Percentiles rank a stretch among this genome's conserved stretches.
These are phyloP conservation scores for Homalodisca vitripennis DNA, from an alignment of 1,140 invertebrate species.

Conservation along the genomic window DNA sequence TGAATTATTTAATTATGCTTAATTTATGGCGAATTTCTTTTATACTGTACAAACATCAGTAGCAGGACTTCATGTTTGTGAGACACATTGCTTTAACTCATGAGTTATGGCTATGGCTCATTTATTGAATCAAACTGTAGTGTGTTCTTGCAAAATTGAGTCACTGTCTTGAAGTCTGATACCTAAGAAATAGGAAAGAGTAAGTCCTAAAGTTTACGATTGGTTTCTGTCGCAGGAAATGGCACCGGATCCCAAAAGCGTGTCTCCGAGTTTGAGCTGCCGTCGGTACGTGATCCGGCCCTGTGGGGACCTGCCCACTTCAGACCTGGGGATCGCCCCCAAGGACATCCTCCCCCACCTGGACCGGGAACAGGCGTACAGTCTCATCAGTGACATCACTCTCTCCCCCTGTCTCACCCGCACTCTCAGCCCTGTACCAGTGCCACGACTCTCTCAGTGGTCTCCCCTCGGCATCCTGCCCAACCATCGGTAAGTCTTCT, in stretches of 20 bases:
- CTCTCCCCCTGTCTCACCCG: background rate
- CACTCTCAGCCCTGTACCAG: background rate
- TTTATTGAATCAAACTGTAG: too few species aligned
- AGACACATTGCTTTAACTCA: too few species aligned
- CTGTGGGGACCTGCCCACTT: background rate
- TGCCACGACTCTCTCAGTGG: background rate
- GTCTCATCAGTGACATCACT: conserved; percentile 9
- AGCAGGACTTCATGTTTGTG: too few species aligned
- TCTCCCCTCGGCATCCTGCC: conserved; percentile 24
- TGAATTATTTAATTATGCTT: too few species aligned
- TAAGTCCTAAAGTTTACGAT: too few species aligned
- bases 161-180: too few species aligned
- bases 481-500: conserved; percentile 6
- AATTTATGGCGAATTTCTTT: too few species aligned
- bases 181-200: too few species aligned
- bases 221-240: too few species aligned
- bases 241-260: background rate
- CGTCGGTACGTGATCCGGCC: background rate
- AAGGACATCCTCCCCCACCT: background rate
- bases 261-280: background rate
- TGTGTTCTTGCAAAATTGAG: too few species aligned
- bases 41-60: too few species aligned
- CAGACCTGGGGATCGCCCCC: conserved; percentile 1
- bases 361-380: background rate
- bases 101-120: too few species aligned